These are phyloP conservation scores for Parasteatoda lunata DNA, from an alignment of 2,888 invertebrate species.

Conservation along the genomic window DNA sequence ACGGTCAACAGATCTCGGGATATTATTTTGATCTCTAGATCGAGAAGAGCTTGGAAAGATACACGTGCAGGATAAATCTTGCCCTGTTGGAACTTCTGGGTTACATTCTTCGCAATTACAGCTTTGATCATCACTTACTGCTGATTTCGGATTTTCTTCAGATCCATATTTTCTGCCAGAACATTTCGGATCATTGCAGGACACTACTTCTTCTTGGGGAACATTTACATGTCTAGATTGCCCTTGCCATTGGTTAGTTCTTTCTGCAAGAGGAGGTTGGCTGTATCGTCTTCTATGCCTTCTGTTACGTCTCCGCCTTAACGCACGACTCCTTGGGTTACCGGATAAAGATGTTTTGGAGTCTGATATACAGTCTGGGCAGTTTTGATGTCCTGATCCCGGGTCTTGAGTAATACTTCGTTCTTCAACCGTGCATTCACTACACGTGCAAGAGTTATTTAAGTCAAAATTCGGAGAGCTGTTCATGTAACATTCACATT, in stretches of 20 bases:
- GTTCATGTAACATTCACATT: conserved; percentile 8
- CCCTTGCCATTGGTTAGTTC: neutral
- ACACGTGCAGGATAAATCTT: neutral
- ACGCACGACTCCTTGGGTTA: neutral
- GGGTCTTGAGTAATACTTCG: neutral
- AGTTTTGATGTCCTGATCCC: neutral
- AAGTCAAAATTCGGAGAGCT: conserved; percentile 13
- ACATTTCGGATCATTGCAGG: conserved; percentile 10
- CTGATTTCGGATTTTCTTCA: neutral
- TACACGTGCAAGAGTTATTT: neutral
- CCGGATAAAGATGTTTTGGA: neutral
- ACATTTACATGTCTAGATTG: neutral
- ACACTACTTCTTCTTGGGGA: neutral
- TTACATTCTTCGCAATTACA: conserved; percentile 13
- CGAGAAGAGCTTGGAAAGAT: neutral
- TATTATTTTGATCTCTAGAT: neutral
- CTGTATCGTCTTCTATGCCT: conserved; percentile 26
- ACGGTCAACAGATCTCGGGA: neutral
- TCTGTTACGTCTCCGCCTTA: conserved; percentile 10
- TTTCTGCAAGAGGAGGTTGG: neutral
- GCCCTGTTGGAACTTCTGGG: neutral
- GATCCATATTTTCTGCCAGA: neutral
- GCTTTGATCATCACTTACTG: neutral
- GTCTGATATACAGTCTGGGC: conserved; percentile 3
- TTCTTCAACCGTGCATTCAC: neutral